Percentiles rank a stretch among this genome's conserved stretches.
Conservation (phyloP, 2,797 vertebrate species). For the Diceros bicornis region DNA sequence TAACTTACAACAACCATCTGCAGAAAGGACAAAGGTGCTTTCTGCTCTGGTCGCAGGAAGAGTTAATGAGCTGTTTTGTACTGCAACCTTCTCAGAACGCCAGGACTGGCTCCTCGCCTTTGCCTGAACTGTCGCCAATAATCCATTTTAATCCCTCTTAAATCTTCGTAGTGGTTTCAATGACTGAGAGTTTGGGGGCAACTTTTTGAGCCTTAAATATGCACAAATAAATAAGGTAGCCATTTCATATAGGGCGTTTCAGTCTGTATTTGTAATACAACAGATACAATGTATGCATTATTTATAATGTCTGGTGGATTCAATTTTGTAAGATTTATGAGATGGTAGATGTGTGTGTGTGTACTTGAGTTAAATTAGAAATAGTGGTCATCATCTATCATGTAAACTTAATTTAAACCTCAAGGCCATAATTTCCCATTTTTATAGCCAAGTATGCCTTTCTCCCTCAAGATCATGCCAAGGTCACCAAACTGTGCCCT, state of each 20-base stretch:
- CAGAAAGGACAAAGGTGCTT: conserved; percentile 56
- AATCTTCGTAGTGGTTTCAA: neutral
- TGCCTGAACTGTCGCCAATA: conserved; percentile 14
- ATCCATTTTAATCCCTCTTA: conserved; percentile 55
- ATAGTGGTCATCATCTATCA: conserved; percentile 49
- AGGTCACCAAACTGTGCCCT: neutral
- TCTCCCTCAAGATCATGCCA: conserved; percentile 1
- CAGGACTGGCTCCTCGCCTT: conserved; percentile 53
- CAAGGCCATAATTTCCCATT: conserved; percentile 11
- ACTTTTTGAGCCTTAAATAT: conserved; percentile 52
- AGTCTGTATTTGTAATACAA: conserved; percentile 53
- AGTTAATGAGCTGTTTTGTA: conserved; percentile 50
- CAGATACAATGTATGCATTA: conserved; percentile 15
- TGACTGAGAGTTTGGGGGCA: neutral
- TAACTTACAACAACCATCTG: conserved; percentile 38
- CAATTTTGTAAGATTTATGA: conserved; percentile 70
- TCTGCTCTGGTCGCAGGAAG: conserved; percentile 45
- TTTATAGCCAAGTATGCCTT: conserved; percentile 59
- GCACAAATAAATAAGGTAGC: conserved; percentile 55
- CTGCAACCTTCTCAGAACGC: conserved; percentile 25
- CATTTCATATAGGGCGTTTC: conserved; percentile 40
- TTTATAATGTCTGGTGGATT: conserved; percentile 48
- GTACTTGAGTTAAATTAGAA: conserved; percentile 59
- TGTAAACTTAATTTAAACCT: conserved; percentile 62
- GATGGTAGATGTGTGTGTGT: conserved; percentile 23